Conservation (phyloP, 2,888 invertebrate genomes). For the Ptilodon capucinus region DNA sequence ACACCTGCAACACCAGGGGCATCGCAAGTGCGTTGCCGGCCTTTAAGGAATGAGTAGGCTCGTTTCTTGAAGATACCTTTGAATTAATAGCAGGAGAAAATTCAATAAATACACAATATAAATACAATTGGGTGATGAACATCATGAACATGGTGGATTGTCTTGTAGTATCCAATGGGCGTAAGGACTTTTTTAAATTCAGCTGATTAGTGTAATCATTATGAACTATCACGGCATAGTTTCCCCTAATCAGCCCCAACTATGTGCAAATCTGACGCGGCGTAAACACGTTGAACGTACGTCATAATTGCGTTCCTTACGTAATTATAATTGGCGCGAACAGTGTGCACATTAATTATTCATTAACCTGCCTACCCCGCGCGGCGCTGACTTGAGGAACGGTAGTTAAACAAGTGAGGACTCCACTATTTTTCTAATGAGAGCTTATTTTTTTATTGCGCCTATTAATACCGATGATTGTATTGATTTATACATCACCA, state of each 20-base stretch:
- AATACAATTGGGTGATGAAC: no score
- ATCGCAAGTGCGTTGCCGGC: no score
- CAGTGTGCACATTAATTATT: slow-evolving; percentile 77
- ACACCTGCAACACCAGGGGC: no score
- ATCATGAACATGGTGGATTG: no score
- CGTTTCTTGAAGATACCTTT: no score
- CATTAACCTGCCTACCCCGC: slow-evolving; percentile 71
- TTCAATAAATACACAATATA: no score
- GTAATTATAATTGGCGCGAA: slow-evolving; percentile 76
- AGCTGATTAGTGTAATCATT: background rate
- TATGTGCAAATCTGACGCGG: slow-evolving; percentile 32
- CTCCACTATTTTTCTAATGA: slow-evolving; percentile 59
- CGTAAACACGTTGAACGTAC: slow-evolving; percentile 29
- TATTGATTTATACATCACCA: no score
- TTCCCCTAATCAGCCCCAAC: slow-evolving; percentile 24
- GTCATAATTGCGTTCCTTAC: slow-evolving; percentile 72
- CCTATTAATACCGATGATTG: no score
- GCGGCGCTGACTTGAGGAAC: slow-evolving; percentile 69
- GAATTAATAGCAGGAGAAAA: no score
- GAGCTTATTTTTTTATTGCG: slow-evolving; percentile 54
- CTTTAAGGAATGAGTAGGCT: no score
- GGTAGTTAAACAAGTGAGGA: slow-evolving; percentile 64
- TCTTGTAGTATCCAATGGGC: no score
- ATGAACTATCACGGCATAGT: slow-evolving; percentile 26
- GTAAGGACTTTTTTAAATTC: no score